phyloP scores from a whole-genome alignment of 1,140 invertebrate species.

The Batillaria attramentaria region DNA sequence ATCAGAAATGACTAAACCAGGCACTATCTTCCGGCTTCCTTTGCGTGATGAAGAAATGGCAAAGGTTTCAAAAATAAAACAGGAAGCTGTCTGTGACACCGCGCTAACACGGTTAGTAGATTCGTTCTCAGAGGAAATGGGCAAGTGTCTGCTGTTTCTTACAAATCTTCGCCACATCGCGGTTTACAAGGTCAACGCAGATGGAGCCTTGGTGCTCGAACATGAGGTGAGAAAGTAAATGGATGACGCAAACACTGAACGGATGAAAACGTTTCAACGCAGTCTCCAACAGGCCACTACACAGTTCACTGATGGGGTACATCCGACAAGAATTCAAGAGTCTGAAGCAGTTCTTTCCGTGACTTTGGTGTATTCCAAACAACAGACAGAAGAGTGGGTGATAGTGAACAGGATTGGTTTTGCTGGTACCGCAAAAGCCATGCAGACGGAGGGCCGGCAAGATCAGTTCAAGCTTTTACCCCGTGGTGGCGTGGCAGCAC shows the following conservation, averaged over 20 bases:
- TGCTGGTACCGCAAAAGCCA: constrained; percentile 25
- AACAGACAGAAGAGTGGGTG: constrained; percentile 40
- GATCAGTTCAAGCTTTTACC: constrained; percentile 56
- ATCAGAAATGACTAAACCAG: constrained; percentile 34
- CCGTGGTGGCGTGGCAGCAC: constrained; percentile 59
- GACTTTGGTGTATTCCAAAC: constrained; percentile 31
- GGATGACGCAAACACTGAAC: constrained; percentile 23
- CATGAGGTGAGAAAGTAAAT: constrained; percentile 43
- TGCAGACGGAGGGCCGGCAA: constrained; percentile 38
- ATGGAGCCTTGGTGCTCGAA: constrained; percentile 33
- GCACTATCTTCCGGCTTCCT: constrained; percentile 60
- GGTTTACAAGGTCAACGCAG: constrained; percentile 44
- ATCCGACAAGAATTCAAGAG: constrained; percentile 1
- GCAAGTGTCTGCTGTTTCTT: constrained; percentile 57
- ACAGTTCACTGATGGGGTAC: not conserved
- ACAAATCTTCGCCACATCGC: constrained; percentile 53
- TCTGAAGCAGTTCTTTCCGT: constrained; percentile 34
- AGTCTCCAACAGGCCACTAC: constrained; percentile 13
- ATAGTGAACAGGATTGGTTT: constrained; percentile 58
- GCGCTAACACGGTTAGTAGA: constrained; percentile 45
- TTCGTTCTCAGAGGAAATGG: constrained; percentile 52
- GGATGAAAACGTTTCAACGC: constrained; percentile 32
- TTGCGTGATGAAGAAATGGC: constrained; percentile 54
- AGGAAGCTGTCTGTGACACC: constrained; percentile 35
- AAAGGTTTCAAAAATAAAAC: constrained; percentile 46